Evolutionary conservation across 1,140 invertebrate genomes (phyloP).

Genomic region (Drosophila santomea): DNA sequence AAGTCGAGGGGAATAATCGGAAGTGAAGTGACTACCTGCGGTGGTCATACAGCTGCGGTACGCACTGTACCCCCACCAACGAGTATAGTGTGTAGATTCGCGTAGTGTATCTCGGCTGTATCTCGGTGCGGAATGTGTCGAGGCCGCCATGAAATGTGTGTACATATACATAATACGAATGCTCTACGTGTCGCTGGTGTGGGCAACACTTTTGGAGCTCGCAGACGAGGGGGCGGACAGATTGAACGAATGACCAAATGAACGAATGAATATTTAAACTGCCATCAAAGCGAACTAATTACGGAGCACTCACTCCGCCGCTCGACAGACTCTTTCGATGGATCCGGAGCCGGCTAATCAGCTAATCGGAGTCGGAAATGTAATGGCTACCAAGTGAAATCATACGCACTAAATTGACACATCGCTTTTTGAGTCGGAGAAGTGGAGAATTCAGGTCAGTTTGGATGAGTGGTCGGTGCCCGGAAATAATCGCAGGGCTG

Average conservation of each 20-base stretch:
- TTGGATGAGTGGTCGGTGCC: not conserved
- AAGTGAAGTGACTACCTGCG: conserved; percentile 1
- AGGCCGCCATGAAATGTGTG: conserved; percentile 50
- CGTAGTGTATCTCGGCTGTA: conserved; percentile 40
- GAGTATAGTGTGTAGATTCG: conserved; percentile 15
- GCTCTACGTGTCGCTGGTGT: conserved; percentile 30
- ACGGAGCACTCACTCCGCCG: conserved; percentile 17
- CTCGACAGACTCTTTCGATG: conserved; percentile 7
- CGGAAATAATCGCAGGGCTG: not conserved
- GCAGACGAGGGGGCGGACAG: conserved; percentile 7
- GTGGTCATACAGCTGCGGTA: not conserved
- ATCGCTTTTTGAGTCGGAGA: conserved; percentile 6
- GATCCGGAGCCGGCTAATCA: not conserved
- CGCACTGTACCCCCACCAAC: conserved; percentile 1
- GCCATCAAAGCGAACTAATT: conserved; percentile 46
- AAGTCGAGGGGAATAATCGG: not conserved
- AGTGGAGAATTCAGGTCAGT: conserved; percentile 15
- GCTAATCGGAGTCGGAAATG: conserved; percentile 38
- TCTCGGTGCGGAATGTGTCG: conserved; percentile 42
- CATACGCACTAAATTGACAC: conserved; percentile 34
- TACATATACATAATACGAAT: conserved; percentile 3
- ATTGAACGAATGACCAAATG: not conserved
- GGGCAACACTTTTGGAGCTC: conserved; percentile 56
- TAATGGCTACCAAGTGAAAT: conserved; percentile 11
- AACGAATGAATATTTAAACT: conserved; percentile 38